Conservation (phyloP, 2,797 vertebrate genomes). For the Oreochromis mossambicus region DNA sequence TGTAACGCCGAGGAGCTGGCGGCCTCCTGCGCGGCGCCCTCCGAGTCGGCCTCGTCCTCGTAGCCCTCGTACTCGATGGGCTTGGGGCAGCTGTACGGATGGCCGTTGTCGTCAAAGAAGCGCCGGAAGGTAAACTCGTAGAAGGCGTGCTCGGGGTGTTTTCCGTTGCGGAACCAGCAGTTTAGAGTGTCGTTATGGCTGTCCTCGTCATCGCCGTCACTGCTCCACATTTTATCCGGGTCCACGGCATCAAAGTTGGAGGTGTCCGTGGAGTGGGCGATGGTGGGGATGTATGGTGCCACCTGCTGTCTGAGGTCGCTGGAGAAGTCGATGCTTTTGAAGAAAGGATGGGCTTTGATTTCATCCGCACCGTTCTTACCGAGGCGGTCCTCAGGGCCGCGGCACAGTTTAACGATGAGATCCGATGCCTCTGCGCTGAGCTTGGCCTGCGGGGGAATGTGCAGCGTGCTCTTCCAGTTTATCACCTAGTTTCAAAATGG, state of each 20-base stretch:
- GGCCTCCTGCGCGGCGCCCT: conserved; percentile 38
- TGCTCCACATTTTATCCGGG: conserved; percentile 94
- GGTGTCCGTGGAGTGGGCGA: conserved; percentile 93
- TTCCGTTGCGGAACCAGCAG: conserved; percentile 93
- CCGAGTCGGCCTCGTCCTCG: conserved; percentile 69
- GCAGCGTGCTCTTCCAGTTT: conserved; percentile 92
- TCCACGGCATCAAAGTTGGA: conserved; percentile 98
- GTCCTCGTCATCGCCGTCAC: conserved; percentile 83
- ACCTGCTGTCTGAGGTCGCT: conserved; percentile 87
- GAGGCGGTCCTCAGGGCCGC: conserved; percentile 91
- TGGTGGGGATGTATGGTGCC: conserved; percentile 93
- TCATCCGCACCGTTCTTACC: conserved; percentile 92
- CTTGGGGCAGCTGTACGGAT: conserved; percentile 96
- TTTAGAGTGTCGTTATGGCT: conserved; percentile 90
- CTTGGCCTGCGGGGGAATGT: conserved; percentile 89
- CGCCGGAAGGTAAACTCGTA: conserved; percentile 98
- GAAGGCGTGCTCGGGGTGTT: conserved; percentile 96
- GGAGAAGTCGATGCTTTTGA: conserved; percentile 90
- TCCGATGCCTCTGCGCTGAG: conserved; percentile 92
- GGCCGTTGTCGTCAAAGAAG: conserved; percentile 98
- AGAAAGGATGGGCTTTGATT: conserved; percentile 95
- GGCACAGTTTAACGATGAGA: conserved; percentile 91
- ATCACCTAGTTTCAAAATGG: conserved; percentile 82
- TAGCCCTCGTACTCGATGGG: conserved; percentile 90
- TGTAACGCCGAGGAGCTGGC: conserved; percentile 32